Conservation (phyloP, 2,113 vertebrate genomes). For the Silurus meridionalis region DNA sequence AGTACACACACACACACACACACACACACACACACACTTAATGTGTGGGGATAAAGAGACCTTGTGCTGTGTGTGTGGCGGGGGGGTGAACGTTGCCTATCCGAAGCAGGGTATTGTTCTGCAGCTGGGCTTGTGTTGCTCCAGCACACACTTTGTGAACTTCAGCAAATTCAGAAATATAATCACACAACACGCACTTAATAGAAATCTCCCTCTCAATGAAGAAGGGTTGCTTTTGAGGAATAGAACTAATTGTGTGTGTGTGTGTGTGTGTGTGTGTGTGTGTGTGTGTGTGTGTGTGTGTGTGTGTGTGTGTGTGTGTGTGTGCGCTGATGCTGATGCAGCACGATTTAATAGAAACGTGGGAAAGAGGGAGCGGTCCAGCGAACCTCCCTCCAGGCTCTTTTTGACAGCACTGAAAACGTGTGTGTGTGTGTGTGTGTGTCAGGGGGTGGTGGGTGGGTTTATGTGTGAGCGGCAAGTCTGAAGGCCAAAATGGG, state of each 20-base stretch:
- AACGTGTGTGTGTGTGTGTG: not conserved
- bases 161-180: not conserved
- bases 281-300: conserved; percentile 13
- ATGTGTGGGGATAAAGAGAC: conserved; percentile 54
- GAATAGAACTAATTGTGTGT: no score
- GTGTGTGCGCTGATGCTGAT: conserved; percentile 36
- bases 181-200: not conserved
- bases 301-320: not conserved
- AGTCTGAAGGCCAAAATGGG: conserved; percentile 33
- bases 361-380: conserved; percentile 33
- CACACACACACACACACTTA: conserved; percentile 29
- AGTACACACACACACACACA: conserved; percentile 33
- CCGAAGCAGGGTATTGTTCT: conserved; percentile 51
- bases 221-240: not conserved
- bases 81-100: conserved; percentile 45
- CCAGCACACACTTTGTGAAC: not conserved
- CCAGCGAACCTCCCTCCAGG: not conserved
- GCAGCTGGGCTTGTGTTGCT: conserved; percentile 48
- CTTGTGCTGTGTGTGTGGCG: conserved; percentile 44
- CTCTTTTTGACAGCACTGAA: conserved; percentile 10
- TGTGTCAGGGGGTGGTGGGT: not conserved
- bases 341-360: conserved; percentile 38
- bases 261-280: conserved; percentile 19
- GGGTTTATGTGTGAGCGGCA: no score
- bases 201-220: not conserved